Percentiles rank a stretch among this genome's conserved stretches.
Conservation (phyloP, 2,888 invertebrate species). For the Limnephilus auricula region DNA sequence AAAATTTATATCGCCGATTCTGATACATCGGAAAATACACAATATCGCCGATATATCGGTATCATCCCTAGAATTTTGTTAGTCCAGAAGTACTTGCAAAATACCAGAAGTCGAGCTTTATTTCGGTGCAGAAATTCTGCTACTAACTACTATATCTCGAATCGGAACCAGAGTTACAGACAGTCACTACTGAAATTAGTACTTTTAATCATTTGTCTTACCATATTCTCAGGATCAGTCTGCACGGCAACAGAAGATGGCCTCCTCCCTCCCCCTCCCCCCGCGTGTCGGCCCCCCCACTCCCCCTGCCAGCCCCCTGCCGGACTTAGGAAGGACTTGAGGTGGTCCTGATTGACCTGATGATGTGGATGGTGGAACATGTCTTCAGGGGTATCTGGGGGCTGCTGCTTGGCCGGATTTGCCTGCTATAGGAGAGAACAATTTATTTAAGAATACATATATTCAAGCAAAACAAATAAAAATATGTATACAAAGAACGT, state of each 20-base stretch:
- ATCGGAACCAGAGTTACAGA: too few species aligned
- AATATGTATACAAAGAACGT: too few species aligned
- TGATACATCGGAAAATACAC: too few species aligned
- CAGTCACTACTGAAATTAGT: not conserved
- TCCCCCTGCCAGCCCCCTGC: conserved; percentile 69
- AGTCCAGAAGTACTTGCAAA: too few species aligned
- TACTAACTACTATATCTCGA: too few species aligned
- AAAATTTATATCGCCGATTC: too few species aligned
- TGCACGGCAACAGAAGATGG: conserved; percentile 76
- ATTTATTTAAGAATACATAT: not conserved
- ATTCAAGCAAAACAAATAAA: not conserved
- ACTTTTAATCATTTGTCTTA: not conserved
- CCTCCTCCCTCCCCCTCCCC: conserved; percentile 34
- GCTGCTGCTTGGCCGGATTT: not conserved
- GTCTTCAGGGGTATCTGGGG: not conserved
- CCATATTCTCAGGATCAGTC: conserved; percentile 72
- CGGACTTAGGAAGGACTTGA: conserved; percentile 52
- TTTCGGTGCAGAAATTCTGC: too few species aligned
- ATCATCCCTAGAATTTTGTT: too few species aligned
- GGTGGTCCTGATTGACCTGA: conserved; percentile 35
- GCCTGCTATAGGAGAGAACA: not conserved
- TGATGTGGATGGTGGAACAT: conserved; percentile 20
- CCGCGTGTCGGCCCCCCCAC: conserved; percentile 36
- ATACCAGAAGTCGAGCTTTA: too few species aligned
- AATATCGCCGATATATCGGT: too few species aligned